Conservation (phyloP, 92 coral and sea anemone genomes). For the Pocillopora meandrina region DNA sequence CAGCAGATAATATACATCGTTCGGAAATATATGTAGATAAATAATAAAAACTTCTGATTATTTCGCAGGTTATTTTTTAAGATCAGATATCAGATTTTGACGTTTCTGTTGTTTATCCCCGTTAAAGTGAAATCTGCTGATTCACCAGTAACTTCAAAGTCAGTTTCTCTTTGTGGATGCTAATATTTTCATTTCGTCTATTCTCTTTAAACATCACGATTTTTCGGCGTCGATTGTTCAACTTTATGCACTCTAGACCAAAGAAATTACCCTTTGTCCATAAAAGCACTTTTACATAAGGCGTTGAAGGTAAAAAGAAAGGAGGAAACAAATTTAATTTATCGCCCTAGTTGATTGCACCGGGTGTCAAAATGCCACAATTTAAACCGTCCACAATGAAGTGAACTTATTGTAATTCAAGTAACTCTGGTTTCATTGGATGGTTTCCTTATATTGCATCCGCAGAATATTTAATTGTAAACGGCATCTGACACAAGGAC, state of each 20-base stretch:
- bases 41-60: too few species aligned
- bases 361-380: neutral
- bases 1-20: too few species aligned
- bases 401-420: constrained; percentile 2
- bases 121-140: too few species aligned
- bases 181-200: neutral
- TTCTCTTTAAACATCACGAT: neutral
- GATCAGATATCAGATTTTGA: too few species aligned
- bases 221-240: neutral
- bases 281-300: neutral
- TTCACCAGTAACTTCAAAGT: too few species aligned
- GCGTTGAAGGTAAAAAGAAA: neutral
- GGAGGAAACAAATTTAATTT: neutral
- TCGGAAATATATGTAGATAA: too few species aligned
- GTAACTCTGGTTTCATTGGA: constrained; percentile 6
- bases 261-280: neutral
- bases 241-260: neutral
- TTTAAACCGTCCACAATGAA: neutral
- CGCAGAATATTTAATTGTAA: constrained; percentile 15
- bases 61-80: too few species aligned
- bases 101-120: too few species aligned
- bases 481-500: constrained; percentile 6
- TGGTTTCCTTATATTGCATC: constrained; percentile 16
- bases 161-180: neutral
- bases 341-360: neutral